phyloP scores from a whole-genome alignment of 2,888 invertebrate species.

The Bombylius major region DNA sequence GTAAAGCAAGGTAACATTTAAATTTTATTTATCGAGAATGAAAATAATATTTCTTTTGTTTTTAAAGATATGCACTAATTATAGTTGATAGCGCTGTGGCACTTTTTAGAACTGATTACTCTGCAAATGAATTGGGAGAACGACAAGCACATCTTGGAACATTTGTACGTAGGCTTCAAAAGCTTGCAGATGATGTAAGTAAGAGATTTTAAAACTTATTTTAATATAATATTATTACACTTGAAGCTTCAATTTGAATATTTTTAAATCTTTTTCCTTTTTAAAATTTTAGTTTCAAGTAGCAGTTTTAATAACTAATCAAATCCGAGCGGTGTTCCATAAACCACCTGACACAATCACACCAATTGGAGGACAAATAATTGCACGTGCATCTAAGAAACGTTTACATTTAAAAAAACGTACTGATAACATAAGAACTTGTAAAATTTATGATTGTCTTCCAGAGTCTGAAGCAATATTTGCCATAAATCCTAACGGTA shows the following conservation, averaged over 20 bases:
- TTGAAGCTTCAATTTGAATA: no score
- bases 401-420: constrained; percentile 88
- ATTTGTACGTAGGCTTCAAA: constrained; percentile 80
- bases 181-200: constrained; percentile 93
- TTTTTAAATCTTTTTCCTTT: no score
- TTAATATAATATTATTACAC: no score
- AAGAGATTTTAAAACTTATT: no score
- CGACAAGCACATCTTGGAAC: constrained; percentile 89
- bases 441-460: constrained; percentile 96
- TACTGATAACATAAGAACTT: constrained; percentile 89
- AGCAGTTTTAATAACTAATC: constrained; percentile 96
- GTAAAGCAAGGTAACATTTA: constrained; percentile 65
- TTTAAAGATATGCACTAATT: constrained; percentile 73
- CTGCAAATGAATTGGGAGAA: constrained; percentile 77
- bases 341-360: constrained; percentile 88
- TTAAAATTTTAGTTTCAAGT: constrained; percentile 73
- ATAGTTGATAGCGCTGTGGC: constrained; percentile 97
- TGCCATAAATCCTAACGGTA: constrained; percentile 88
- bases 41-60: not conserved
- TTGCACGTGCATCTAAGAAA: constrained; percentile 97
- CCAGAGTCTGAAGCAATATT: constrained; percentile 98
- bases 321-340: constrained; percentile 67
- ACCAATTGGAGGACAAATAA: constrained; percentile 96
- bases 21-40: not conserved
- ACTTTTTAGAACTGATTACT: constrained; percentile 89